phyloP scores from a whole-genome alignment of 2,888 invertebrate species.

The Macaria notata region DNA sequence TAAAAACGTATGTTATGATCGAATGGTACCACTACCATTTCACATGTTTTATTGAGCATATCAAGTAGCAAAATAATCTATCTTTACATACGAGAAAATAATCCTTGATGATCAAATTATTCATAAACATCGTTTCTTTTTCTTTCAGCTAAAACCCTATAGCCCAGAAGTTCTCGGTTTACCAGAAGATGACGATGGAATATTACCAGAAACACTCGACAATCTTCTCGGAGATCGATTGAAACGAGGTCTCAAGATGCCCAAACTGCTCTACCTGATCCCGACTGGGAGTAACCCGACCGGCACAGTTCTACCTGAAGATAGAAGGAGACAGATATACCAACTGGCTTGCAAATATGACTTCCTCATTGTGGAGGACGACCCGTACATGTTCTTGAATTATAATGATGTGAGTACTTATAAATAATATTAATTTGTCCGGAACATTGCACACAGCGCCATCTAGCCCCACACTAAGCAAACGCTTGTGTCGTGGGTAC shows the following conservation, averaged over 20 bases:
- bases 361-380: conserved; percentile 90
- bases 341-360: conserved; percentile 88
- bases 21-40: no score
- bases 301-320: conserved; percentile 85
- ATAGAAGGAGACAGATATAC: conserved; percentile 87
- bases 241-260: conserved; percentile 81
- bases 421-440: no score
- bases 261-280: conserved; percentile 87
- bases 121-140: no score
- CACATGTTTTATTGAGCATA: no score
- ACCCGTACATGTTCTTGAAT: conserved; percentile 91
- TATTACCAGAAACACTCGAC: conserved; percentile 83
- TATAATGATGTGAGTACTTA: conserved; percentile 81
- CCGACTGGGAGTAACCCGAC: conserved; percentile 91
- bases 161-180: conserved; percentile 85
- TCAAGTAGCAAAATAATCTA: no score
- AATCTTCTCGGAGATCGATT: conserved; percentile 75
- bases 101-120: no score
- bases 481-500: no score
- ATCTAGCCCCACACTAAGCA: no score
- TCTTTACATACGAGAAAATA: no score
- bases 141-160: conserved; percentile 85
- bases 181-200: conserved; percentile 86
- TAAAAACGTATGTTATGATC: no score
- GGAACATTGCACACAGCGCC: no score